These are phyloP conservation scores for Cerastis rubricosa DNA, from an alignment of 2,888 invertebrate genomes.

Conservation along the genomic window DNA sequence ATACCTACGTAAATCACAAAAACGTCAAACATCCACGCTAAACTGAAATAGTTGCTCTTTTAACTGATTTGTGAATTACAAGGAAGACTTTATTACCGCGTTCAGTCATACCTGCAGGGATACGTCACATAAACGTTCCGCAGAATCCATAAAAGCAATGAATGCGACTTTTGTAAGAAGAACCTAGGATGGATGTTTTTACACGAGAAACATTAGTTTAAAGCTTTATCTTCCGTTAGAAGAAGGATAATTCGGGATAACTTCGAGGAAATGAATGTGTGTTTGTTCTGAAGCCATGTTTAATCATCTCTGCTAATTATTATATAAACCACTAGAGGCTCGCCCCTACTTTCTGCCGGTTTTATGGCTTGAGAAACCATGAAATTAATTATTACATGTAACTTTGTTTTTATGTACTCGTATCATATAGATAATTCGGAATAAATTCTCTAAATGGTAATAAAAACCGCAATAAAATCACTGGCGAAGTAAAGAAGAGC, in stretches of 20 bases:
- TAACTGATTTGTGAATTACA: neutral
- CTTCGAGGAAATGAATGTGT: neutral
- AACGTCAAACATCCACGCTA: neutral
- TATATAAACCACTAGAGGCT: neutral
- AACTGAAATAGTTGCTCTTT: neutral
- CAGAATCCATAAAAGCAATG: conserved; percentile 43
- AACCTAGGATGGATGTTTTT: conserved; percentile 27
- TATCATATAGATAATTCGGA: neutral
- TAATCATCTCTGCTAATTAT: neutral
- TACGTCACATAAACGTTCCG: conserved; percentile 27
- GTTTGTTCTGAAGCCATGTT: neutral
- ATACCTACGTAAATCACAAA: neutral
- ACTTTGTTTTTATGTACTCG: neutral
- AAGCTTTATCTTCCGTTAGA: conserved; percentile 9
- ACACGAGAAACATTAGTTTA: conserved; percentile 16
- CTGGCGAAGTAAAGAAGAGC: too few species aligned
- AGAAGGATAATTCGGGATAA: neutral
- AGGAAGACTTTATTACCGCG: neutral
- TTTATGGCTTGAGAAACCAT: neutral
- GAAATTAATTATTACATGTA: neutral
- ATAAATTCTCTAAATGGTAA: too few species aligned
- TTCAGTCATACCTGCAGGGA: conserved; percentile 13
- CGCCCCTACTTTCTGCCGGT: neutral
- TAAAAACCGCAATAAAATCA: too few species aligned
- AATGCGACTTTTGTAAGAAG: conserved; percentile 44